Evolutionary conservation across 2,888 invertebrate genomes (phyloP), one percentile per base, ranked within the genome.

Genomic region (Andricus curvator): DNA sequence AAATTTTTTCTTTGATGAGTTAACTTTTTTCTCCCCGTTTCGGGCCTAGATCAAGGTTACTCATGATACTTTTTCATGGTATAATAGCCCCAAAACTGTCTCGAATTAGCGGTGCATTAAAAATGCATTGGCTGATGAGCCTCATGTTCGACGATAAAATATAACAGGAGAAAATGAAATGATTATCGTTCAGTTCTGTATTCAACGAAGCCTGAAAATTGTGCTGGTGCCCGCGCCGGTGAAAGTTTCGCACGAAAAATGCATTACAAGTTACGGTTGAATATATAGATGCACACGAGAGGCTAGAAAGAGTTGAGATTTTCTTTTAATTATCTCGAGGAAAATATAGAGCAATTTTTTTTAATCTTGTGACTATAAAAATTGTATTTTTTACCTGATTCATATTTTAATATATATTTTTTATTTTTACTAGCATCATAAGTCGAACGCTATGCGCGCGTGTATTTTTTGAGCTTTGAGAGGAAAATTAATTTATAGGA

Each of bases 191-290:
- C 13, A 62, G 20, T 13, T 4, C 15, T 70, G 44, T 68, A 70
- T 56, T 74, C 33, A 74, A 56, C 74, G 56, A 56, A 74, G 51
- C 74, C 51, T 74, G 51, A 56, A 74, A 74, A 74, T 74, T 74
- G 56, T 56, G 56, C 74, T 56, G 48, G 74, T 74, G 74, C 44
- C 44, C 44, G 13, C 29, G 20, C 33, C n/a, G 56, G 74, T 74
- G 74, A 74, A 74, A 74, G 74, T 74, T 56, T 37, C 56, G 74
- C 33, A 74, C 33, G 74, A 74, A 74, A 74, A 74, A 74, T 56
- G 74, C 74, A 56, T 74, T 74, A 37, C 74, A 20, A 56, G 74
- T 74, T 56, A 74, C 51, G 74, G 56, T 74, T 74, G 33, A 74
- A 51, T 70, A 70, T 44, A 51, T 15, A 51, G 17, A 29, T 48